A percentile compares a stretch with the other conserved stretches of the same genome.
Conservation (phyloP, 2,888 invertebrate species). For the Anagyrus pseudococci region DNA sequence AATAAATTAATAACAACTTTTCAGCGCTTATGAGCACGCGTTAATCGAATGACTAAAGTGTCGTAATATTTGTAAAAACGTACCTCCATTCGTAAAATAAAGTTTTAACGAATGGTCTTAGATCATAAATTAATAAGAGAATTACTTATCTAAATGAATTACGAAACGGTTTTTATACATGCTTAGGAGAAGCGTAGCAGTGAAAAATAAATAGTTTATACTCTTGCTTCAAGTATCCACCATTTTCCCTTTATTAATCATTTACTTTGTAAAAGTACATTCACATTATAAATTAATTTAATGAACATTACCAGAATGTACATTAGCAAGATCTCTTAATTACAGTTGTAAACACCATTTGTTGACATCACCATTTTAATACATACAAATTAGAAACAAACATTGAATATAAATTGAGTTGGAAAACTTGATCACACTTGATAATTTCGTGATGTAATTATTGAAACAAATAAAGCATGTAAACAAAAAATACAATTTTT, state of each 20-base stretch:
- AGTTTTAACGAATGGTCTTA: no score
- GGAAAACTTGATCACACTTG: conserved; percentile 14
- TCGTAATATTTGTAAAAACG: not conserved
- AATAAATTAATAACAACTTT: not conserved
- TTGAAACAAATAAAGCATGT: conserved; percentile 16
- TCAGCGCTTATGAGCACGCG: not conserved
- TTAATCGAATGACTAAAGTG: not conserved
- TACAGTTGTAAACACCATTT: not conserved
- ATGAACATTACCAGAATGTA: conserved; percentile 34
- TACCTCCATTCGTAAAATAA: not conserved
- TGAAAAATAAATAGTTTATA: not conserved
- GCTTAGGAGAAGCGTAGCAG: no score
- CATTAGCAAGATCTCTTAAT: conserved; percentile 7
- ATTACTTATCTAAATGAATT: not conserved
- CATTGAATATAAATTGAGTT: conserved; percentile 14
- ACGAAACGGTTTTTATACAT: not conserved
- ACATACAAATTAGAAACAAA: conserved; percentile 17
- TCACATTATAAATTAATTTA: conserved; percentile 17
- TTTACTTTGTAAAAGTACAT: conserved; percentile 22
- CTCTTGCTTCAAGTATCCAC: conserved; percentile 23
- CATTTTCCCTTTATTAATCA: conserved; percentile 24
- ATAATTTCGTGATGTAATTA: conserved; percentile 1
- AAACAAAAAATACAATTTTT: conserved; percentile 8
- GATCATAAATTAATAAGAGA: no score
- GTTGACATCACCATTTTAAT: conserved; percentile 5